Percentiles rank a stretch among this genome's conserved stretches.
Evolutionary conservation across 2,113 vertebrate species (phyloP).

Genomic region (Sebastes schlegelii): DNA sequence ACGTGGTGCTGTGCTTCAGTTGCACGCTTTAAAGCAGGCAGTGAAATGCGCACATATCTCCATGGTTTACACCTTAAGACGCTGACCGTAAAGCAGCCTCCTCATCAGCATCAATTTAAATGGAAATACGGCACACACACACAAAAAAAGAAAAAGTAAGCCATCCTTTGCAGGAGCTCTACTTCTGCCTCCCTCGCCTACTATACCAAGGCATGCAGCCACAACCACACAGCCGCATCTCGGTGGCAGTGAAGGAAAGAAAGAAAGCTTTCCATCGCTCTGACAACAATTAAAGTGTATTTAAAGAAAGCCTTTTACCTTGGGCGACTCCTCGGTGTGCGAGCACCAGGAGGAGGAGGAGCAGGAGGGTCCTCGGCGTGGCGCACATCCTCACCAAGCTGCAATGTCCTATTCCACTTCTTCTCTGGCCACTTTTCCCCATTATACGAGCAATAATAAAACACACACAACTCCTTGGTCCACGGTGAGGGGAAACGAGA

Average conservation of each 20-base stretch:
- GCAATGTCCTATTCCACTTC: slow-evolving; percentile 87
- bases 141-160: not conserved
- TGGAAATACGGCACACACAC: not conserved
- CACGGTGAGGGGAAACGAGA: slow-evolving; percentile 37
- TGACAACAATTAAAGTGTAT: slow-evolving; percentile 28
- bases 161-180: slow-evolving; percentile 4
- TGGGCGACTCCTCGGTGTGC: slow-evolving; percentile 85
- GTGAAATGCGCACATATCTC: not conserved
- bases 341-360: slow-evolving; percentile 88
- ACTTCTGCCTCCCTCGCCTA: slow-evolving; percentile 10
- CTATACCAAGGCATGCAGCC: slow-evolving; percentile 3
- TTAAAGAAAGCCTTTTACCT: slow-evolving; percentile 84
- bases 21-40: not conserved
- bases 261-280: not conserved
- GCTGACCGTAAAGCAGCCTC: slow-evolving; percentile 7
- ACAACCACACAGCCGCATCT: slow-evolving; percentile 5
- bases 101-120: slow-evolving; percentile 38
- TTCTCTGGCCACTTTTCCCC: slow-evolving; percentile 89
- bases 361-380: slow-evolving; percentile 87
- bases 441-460: slow-evolving; percentile 76
- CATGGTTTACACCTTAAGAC: slow-evolving; percentile 17
- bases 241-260: not conserved
- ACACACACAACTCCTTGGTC: slow-evolving; percentile 67
- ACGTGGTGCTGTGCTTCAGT: slow-evolving; percentile 3
- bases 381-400: slow-evolving; percentile 87